Percentiles rank a stretch among this genome's conserved stretches.
Conservation (phyloP, 2,888 invertebrate species). For the Petrolisthes cinctipes region DNA sequence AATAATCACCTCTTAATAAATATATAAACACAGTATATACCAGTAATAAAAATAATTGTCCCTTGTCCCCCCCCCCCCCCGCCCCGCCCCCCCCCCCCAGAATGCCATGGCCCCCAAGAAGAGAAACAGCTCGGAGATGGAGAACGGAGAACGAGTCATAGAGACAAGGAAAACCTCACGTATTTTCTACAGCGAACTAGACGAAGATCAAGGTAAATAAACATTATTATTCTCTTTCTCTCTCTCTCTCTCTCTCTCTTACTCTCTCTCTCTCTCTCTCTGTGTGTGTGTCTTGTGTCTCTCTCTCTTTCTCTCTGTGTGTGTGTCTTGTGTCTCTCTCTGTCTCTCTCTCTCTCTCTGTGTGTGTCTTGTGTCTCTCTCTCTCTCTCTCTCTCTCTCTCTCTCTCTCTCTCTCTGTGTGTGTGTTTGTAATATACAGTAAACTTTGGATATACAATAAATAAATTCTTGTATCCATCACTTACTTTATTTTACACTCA, state of each 20-base stretch:
- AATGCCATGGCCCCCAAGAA: constrained; percentile 45
- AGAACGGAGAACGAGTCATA: constrained; percentile 29
- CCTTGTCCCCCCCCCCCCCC: background rate
- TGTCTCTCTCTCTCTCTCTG: constrained; percentile 10
- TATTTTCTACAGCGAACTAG: constrained; percentile 57
- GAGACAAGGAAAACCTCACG: constrained; percentile 29
- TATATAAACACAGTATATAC: too few species aligned
- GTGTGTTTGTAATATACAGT: too few species aligned
- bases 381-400: too few species aligned
- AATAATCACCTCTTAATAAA: too few species aligned
- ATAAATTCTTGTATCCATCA: too few species aligned
- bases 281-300: background rate
- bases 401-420: too few species aligned
- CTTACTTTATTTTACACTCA: too few species aligned
- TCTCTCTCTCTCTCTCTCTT: background rate
- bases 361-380: background rate
- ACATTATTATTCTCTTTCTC: background rate
- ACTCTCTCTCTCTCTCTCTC: background rate
- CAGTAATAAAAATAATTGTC: too few species aligned
- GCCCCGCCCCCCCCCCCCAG: constrained; percentile 13
- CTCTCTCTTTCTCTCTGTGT: background rate
- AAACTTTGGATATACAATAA: too few species aligned
- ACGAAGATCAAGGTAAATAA: constrained; percentile 55
- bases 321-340: background rate
- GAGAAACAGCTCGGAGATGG: background rate